phyloP scores from a whole-genome alignment of 2,797 vertebrate species.

The Nasua narica region DNA sequence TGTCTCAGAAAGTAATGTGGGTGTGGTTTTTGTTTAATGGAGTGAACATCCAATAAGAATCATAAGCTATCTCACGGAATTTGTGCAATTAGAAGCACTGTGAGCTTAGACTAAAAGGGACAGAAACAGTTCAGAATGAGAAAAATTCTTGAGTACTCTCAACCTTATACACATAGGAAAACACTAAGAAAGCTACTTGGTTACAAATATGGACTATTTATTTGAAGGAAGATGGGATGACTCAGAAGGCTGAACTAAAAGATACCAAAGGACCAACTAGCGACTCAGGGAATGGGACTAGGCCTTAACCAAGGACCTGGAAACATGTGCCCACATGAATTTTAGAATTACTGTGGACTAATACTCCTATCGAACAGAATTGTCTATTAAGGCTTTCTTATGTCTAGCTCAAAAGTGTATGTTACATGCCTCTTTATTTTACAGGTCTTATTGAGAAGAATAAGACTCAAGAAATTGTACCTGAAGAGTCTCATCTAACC shows the following conservation, averaged over 20 bases:
- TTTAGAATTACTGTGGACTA: not conserved
- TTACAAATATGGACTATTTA: not conserved
- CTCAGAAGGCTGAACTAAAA: constrained; percentile 14
- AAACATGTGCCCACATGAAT: not conserved
- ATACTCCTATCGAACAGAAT: not conserved
- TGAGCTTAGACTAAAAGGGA: not conserved
- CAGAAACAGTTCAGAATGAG: not conserved
- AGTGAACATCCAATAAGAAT: not conserved
- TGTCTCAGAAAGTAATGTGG: not conserved
- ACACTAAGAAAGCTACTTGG: not conserved
- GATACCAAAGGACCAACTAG: not conserved
- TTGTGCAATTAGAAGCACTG: not conserved
- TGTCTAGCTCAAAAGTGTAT: not conserved
- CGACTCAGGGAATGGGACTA: not conserved
- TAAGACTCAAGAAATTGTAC: not conserved
- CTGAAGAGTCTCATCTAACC: not conserved
- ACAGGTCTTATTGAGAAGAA: not conserved
- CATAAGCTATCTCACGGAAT: not conserved
- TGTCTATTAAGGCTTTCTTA: not conserved
- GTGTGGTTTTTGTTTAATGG: not conserved
- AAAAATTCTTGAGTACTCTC: not conserved
- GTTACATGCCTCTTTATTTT: not conserved
- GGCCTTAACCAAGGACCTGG: not conserved
- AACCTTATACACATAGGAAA: not conserved
- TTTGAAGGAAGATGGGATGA: not conserved